phyloP scores from a whole-genome alignment of 2,113 vertebrate species.

The Todiramphus saurophagus region DNA sequence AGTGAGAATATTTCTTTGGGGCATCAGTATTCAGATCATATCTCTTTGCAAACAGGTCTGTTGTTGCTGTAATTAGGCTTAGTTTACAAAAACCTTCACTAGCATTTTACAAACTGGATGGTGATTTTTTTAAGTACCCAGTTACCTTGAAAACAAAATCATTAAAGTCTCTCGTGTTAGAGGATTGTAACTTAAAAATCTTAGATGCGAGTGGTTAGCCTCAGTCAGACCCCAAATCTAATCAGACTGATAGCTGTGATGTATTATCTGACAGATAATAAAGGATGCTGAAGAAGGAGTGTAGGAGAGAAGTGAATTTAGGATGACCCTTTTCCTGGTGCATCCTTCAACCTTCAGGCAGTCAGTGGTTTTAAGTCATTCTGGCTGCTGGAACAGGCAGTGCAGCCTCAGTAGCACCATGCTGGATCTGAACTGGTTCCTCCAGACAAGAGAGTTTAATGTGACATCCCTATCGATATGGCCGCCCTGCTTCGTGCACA shows the following conservation, averaged over 20 bases:
- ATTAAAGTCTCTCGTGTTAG: background rate
- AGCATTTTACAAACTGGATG: conserved; percentile 6
- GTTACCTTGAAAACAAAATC: conserved; percentile 14
- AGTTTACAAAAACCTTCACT: conserved; percentile 29
- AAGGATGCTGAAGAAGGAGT: background rate
- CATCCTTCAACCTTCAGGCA: background rate
- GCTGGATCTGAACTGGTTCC: background rate
- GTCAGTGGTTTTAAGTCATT: background rate
- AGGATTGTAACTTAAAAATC: background rate
- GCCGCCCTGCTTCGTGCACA: background rate
- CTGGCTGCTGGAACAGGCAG: background rate
- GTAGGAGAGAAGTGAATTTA: background rate
- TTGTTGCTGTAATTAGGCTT: conserved; percentile 20
- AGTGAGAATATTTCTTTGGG: background rate
- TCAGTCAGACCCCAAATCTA: conserved; percentile 1
- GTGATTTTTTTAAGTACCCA: conserved; percentile 15
- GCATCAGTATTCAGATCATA: background rate
- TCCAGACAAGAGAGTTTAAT: background rate
- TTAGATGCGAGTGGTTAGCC: background rate
- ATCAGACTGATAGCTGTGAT: background rate
- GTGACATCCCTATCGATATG: background rate
- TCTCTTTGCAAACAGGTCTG: background rate
- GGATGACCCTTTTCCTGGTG: background rate
- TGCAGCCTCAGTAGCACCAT: background rate
- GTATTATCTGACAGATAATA: conserved; percentile 5